Evolutionary conservation across 2,888 invertebrate species (phyloP).

Genomic region (Mythimna loreyi): DNA sequence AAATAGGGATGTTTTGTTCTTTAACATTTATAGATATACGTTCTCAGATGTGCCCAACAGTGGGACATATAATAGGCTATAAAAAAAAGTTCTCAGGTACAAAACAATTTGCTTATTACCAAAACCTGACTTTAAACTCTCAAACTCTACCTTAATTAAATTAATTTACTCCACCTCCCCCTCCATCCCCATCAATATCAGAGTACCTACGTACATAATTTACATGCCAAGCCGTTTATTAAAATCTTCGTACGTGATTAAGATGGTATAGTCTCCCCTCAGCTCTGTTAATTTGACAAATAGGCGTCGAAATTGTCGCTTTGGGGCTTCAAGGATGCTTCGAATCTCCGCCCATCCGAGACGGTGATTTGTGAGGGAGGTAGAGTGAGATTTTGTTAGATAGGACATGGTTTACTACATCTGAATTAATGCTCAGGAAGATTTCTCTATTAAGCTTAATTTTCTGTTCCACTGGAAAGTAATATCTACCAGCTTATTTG

Average conservation of each 20-base stretch:
- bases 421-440: not conserved
- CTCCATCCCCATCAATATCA: constrained; percentile 37
- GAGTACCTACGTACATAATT: constrained; percentile 50
- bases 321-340: constrained; percentile 65
- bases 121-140: not conserved
- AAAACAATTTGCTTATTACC: not conserved
- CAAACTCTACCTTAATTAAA: constrained; percentile 21
- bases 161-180: constrained; percentile 28
- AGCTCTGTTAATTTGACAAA: constrained; percentile 74
- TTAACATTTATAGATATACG: too few relatives aligned
- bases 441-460: not conserved
- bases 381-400: constrained; percentile 45
- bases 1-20: too few relatives aligned
- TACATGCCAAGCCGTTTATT: constrained; percentile 61
- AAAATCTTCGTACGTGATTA: constrained; percentile 71
- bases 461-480: not conserved
- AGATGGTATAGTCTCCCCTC: constrained; percentile 59
- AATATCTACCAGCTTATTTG: not conserved
- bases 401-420: constrained; percentile 10
- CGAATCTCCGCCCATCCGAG: constrained; percentile 74
- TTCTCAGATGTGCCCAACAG: too few relatives aligned
- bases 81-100: too few relatives aligned
- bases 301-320: constrained; percentile 75
- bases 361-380: constrained; percentile 43
- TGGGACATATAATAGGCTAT: too few relatives aligned